Evolutionary conservation across 2,888 invertebrate species (phyloP), one percentile per base, ranked within the genome.

Genomic region (Tenthredo scrophulariae): DNA sequence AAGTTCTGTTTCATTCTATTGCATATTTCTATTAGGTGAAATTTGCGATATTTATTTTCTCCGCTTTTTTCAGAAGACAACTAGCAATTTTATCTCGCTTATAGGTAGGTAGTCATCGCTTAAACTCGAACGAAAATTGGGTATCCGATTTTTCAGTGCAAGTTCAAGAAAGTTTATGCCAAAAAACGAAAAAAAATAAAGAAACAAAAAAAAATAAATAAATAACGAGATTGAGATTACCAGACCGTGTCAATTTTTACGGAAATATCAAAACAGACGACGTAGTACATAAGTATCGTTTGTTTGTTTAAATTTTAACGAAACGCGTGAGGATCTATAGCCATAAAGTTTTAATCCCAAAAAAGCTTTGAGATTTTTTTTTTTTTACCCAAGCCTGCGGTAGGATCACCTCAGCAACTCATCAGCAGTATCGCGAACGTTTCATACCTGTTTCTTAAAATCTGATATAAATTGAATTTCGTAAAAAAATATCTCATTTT

Each of bases 291-390:
- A 26, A 22, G 13, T 10, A 26, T 22, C 62, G 26, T 26, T 26
- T 62, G 62, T 62, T 62, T 62, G 62, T 62, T 13, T 26, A 22
- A 62, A 62, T 26, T 62, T 62, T 62, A 62, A 26, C 62, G 62
- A 62, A 62, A 26, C 62, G 26, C 62, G 62, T 62, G 62, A 26
- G 26, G 26, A 26, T 62, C 62, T 62, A 62, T 62, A 13, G 62
- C 26, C 26, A 37, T 37, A 10, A 62, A 13, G 26, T 62, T 62
- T 62, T 26, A 62, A 62, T 62, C 26, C 10, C 62, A 26, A 26
- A 62, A 62, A 62, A 54, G 54, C 54, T n/a, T 54, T 54, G n/a
- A 54, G n/a, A 7, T n/a, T n/a, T 54, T 54, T 18, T 54, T 46
- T 43, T 50, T 54, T 54, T 43, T 43, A n/a, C n/a, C n/a, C 1